phyloP scores from a whole-genome alignment of 2,113 vertebrate species.

The Hipposideros armiger region DNA sequence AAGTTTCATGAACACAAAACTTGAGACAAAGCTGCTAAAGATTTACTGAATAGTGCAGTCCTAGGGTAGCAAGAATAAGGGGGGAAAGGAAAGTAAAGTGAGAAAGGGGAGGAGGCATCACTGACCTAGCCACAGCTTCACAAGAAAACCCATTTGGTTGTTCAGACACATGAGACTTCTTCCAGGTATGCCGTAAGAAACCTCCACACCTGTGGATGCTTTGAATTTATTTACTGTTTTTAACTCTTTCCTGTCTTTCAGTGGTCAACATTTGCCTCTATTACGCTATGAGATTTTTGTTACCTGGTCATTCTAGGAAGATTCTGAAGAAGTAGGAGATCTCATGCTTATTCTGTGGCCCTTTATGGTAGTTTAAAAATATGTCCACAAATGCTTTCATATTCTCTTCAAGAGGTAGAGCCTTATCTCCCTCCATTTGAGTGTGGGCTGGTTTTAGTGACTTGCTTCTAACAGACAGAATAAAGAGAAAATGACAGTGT shows the following conservation, averaged over 20 bases:
- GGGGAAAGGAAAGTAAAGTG: not conserved
- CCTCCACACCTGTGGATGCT: not conserved
- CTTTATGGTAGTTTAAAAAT: not conserved
- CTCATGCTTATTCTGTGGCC: too few relatives aligned
- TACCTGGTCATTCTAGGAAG: not conserved
- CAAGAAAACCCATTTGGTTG: not conserved
- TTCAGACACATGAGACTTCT: not conserved
- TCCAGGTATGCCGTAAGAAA: not conserved
- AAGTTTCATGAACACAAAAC: constrained; percentile 3
- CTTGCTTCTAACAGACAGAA: not conserved
- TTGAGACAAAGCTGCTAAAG: constrained; percentile 3
- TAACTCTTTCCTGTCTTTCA: not conserved
- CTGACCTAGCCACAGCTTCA: not conserved
- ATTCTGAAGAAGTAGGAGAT: not conserved
- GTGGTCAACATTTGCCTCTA: not conserved
- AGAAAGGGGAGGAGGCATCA: not conserved
- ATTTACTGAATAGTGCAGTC: not conserved
- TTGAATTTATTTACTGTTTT: not conserved
- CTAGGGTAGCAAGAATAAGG: not conserved
- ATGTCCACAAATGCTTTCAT: not conserved
- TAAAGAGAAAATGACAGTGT: not conserved
- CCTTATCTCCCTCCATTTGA: not conserved
- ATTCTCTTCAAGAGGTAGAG: not conserved
- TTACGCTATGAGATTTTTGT: not conserved
- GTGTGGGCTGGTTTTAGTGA: not conserved